phyloP scores from a whole-genome alignment of 2,113 vertebrate genomes.

The Pedetes capensis region DNA sequence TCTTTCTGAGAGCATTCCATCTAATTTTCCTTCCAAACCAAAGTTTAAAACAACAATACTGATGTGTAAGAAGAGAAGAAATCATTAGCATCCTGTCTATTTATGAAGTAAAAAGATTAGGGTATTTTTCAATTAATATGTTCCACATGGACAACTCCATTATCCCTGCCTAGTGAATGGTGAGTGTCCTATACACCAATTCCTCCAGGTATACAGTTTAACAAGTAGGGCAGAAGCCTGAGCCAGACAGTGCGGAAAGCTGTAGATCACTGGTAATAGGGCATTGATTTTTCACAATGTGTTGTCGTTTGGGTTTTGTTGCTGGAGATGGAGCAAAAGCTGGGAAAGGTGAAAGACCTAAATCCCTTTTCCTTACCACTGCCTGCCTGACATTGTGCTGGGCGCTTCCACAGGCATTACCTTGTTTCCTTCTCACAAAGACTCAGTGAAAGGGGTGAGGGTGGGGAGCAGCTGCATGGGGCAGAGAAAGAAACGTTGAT shows the following conservation, averaged over 20 bases:
- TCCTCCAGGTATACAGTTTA: constrained; percentile 47
- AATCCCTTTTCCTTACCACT: neutral
- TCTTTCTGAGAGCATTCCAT: constrained; percentile 13
- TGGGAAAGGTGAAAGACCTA: neutral
- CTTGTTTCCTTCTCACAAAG: neutral
- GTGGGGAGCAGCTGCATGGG: neutral
- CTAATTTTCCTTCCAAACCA: constrained; percentile 10
- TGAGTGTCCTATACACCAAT: neutral
- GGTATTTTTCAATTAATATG: constrained; percentile 58
- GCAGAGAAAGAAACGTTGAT: neutral
- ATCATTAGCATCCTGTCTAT: constrained; percentile 49
- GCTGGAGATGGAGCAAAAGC: neutral
- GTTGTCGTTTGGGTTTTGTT: neutral
- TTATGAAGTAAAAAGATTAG: constrained; percentile 56
- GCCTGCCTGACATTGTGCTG: neutral
- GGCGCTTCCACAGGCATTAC: neutral
- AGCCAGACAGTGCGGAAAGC: neutral
- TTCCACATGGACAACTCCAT: constrained; percentile 51
- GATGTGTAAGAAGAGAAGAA: constrained; percentile 61
- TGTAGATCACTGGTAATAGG: neutral
- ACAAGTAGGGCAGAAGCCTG: constrained; percentile 16
- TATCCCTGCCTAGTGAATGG: constrained; percentile 47
- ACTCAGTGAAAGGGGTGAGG: neutral
- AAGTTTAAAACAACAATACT: constrained; percentile 65
- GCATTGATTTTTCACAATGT: neutral